These are phyloP conservation scores for Pseudomyrmex sp. DNA, from an alignment of 1,140 invertebrate species.

Conservation along the genomic window DNA sequence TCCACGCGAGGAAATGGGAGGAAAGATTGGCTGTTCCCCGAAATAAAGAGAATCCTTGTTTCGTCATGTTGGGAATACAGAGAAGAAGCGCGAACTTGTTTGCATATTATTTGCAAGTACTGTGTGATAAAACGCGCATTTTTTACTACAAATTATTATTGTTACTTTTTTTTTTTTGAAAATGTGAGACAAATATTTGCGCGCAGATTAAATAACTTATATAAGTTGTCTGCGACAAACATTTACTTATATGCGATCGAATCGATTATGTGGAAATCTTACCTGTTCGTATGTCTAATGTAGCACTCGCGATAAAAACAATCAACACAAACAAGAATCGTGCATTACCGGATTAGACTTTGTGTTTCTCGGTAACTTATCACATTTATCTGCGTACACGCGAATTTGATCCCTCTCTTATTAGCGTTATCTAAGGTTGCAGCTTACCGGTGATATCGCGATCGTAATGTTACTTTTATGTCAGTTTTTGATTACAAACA, in stretches of 20 bases:
- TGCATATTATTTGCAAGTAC: too few species aligned
- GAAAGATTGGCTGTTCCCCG: too few species aligned
- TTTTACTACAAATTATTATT: too few species aligned
- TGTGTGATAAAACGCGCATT: too few species aligned
- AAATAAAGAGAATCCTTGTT: too few species aligned
- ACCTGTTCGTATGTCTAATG: constrained; percentile 2
- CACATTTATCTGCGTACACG: neutral
- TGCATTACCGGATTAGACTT: neutral
- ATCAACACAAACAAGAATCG: constrained; percentile 33
- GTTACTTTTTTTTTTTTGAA: neutral
- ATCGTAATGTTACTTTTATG: neutral
- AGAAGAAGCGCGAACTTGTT: too few species aligned
- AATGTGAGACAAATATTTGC: neutral
- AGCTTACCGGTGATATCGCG: neutral
- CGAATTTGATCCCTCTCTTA: neutral
- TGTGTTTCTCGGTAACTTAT: constrained; percentile 24
- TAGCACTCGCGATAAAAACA: neutral
- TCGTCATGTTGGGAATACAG: too few species aligned
- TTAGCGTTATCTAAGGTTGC: constrained; percentile 28
- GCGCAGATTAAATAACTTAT: neutral
- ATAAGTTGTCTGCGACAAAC: neutral
- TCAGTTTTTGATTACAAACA: constrained; percentile 33
- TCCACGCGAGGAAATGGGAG: neutral
- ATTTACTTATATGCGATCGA: neutral
- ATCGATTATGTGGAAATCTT: constrained; percentile 7